Percentiles rank a stretch among this genome's conserved stretches.
phyloP scores from a whole-genome alignment of 2,888 invertebrate genomes.

The Monoplex corrugatus region DNA sequence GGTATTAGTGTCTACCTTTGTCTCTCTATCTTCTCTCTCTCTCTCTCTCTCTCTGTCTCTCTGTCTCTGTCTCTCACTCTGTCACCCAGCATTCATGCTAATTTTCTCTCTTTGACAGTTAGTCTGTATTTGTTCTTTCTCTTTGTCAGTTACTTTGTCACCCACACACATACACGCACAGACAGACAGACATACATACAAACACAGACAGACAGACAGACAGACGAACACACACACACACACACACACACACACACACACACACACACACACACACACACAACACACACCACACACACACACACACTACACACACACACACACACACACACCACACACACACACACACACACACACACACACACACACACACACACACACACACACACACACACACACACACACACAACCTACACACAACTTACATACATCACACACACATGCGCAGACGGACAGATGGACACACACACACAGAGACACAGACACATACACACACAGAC shows the following conservation, averaged over 20 bases:
- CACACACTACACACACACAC: not conserved
- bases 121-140: no score
- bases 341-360: slow-evolving; percentile 22
- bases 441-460: not conserved
- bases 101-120: no score
- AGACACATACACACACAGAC: no score
- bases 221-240: not conserved
- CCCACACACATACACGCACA: not conserved
- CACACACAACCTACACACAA: no score
- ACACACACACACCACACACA: slow-evolving; percentile 29
- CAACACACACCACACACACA: not conserved
- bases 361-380: slow-evolving; percentile 13
- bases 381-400: not conserved
- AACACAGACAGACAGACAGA: not conserved
- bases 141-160: no score
- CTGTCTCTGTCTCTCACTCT: no score
- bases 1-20: no score
- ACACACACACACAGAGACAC: not conserved
- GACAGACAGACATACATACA: not conserved
- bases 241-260: slow-evolving; percentile 27
- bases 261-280: slow-evolving; percentile 1
- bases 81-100: no score
- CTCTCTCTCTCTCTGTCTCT: no score
- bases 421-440: no score
- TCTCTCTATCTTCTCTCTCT: no score